phyloP scores from a whole-genome alignment of 2,888 invertebrate genomes.

The Gasteruption jaculator region DNA sequence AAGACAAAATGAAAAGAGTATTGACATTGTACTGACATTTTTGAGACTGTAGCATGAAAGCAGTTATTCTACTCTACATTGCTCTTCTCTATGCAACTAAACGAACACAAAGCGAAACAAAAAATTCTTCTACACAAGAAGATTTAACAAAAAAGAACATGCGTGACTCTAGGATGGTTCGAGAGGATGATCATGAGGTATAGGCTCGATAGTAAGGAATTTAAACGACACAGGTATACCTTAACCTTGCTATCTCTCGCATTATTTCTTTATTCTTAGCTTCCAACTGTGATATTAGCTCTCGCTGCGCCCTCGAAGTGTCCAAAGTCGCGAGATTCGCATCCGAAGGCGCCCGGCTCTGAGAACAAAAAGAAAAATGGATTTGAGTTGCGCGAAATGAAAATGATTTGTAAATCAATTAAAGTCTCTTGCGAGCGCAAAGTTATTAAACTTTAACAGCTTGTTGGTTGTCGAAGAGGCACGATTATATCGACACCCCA shows the following conservation, averaged over 20 bases:
- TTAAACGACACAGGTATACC: slow-evolving; percentile 58
- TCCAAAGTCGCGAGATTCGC: slow-evolving; percentile 71
- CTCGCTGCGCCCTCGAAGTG: slow-evolving; percentile 83
- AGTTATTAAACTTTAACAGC: too few relatives aligned
- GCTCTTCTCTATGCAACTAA: slow-evolving; percentile 37
- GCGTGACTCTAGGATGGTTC: slow-evolving; percentile 49
- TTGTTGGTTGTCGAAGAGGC: too few relatives aligned
- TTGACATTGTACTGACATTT: too few relatives aligned
- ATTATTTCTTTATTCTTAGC: slow-evolving; percentile 94
- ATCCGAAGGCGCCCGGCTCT: slow-evolving; percentile 70
- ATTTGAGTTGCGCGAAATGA: too few relatives aligned
- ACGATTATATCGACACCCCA: too few relatives aligned
- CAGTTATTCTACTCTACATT: slow-evolving; percentile 14
- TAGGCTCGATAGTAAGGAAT: slow-evolving; percentile 47
- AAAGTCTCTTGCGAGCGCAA: too few relatives aligned
- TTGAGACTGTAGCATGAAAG: too few relatives aligned
- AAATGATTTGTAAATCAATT: too few relatives aligned
- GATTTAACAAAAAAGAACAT: too few relatives aligned
- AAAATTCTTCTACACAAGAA: slow-evolving; percentile 31
- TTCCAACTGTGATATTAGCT: slow-evolving; percentile 88
- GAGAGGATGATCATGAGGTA: slow-evolving; percentile 47
- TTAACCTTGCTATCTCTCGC: slow-evolving; percentile 86
- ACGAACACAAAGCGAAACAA: slow-evolving; percentile 39
- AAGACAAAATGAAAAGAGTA: too few relatives aligned
- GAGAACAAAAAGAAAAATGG: slow-evolving; percentile 12